Conservation (phyloP, 2,888 invertebrate species). For the Andrena dorsata region DNA sequence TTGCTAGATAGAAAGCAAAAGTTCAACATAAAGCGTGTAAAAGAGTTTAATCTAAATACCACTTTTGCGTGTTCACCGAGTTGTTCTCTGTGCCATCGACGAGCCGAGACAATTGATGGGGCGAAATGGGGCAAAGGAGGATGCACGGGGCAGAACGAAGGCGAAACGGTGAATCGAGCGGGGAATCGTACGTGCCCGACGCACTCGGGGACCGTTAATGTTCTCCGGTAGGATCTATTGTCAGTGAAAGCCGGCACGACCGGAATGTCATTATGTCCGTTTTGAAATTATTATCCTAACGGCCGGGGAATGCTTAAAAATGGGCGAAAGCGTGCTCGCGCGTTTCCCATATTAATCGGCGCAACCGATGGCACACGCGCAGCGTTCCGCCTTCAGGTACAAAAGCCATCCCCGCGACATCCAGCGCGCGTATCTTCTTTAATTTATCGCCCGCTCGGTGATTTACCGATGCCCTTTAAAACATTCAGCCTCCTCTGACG, state of each 20-base stretch:
- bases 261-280: constrained; percentile 72
- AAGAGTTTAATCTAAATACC: too few species aligned
- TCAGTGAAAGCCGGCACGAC: constrained; percentile 65
- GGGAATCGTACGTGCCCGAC: constrained; percentile 52
- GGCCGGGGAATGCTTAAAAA: constrained; percentile 68
- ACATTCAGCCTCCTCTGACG: too few species aligned
- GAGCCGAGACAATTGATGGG: constrained; percentile 17
- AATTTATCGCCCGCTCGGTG: neutral
- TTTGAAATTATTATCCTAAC: constrained; percentile 71
- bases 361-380: constrained; percentile 6
- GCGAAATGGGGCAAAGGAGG: constrained; percentile 8
- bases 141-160: constrained; percentile 9
- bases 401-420: neutral
- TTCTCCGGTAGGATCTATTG: constrained; percentile 63
- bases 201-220: constrained; percentile 67
- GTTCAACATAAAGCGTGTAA: too few species aligned
- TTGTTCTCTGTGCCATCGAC: too few species aligned
- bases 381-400: neutral
- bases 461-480: neutral
- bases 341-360: constrained; percentile 68
- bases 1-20: too few species aligned
- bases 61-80: too few species aligned
- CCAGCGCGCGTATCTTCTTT: too few species aligned
- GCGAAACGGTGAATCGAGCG: constrained; percentile 45
- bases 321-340: constrained; percentile 63